These are phyloP conservation scores for Mustela lutreola DNA, from an alignment of 2,113 vertebrate species.

Conservation along the genomic window DNA sequence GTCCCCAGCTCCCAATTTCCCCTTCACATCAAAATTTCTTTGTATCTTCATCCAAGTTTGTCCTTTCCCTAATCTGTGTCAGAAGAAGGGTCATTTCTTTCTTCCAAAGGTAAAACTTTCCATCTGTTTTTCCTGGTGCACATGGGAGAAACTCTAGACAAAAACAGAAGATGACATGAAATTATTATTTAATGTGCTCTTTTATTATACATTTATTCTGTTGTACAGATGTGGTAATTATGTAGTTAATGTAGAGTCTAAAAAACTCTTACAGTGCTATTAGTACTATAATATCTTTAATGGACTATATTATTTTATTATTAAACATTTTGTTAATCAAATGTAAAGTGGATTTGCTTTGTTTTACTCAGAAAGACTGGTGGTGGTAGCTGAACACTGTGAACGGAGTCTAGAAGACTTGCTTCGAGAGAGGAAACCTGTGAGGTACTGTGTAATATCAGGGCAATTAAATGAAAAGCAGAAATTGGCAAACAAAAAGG, in stretches of 20 bases:
- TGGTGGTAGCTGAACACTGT: constrained; percentile 97
- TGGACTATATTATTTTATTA: constrained; percentile 22
- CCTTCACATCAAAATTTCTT: background rate
- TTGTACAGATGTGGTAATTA: background rate
- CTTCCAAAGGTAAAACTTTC: constrained; percentile 24
- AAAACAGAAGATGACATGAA: background rate
- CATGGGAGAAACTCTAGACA: background rate
- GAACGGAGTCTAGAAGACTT: constrained; percentile 93
- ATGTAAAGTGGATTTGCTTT: constrained; percentile 58
- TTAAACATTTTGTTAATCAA: constrained; percentile 4
- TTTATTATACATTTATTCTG: background rate
- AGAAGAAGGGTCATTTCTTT: constrained; percentile 52
- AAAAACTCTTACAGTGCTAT: background rate
- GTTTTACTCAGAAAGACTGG: constrained; percentile 92
- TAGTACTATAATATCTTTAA: background rate
- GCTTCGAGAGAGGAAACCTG: constrained; percentile 90
- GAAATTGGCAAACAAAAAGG: constrained; percentile 12
- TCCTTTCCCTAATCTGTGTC: constrained; percentile 22
- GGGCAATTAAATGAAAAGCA: background rate
- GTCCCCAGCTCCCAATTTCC: background rate
- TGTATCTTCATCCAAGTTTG: background rate
- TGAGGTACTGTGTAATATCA: constrained; percentile 88
- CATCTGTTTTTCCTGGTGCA: constrained; percentile 4
- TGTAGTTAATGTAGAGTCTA: background rate
- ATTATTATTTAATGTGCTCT: background rate